Conservation (phyloP, 1,140 invertebrate genomes). For the Leptinotarsa undecemlineata region DNA sequence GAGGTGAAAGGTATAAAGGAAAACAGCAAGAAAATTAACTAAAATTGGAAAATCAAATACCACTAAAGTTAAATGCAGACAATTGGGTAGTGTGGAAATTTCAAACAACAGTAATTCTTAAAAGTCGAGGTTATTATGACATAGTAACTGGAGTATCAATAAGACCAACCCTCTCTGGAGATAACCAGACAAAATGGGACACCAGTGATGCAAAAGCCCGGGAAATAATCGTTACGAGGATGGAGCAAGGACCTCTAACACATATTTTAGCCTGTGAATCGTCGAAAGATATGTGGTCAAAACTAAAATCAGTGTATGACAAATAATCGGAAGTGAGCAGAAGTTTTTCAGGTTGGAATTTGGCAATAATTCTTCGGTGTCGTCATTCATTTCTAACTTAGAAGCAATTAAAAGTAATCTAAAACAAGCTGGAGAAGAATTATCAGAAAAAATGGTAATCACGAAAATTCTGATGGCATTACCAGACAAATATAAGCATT, state of each 20-base stretch:
- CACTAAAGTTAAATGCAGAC: neutral
- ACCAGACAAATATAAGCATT: slow-evolving; percentile 46
- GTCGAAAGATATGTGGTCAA: slow-evolving; percentile 49
- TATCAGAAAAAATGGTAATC: slow-evolving; percentile 47
- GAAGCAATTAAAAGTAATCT: slow-evolving; percentile 47
- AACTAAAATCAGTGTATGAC: slow-evolving; percentile 48
- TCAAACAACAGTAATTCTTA: slow-evolving; percentile 31
- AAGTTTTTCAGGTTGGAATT: slow-evolving; percentile 44
- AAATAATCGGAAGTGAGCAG: slow-evolving; percentile 46
- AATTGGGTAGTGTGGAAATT: slow-evolving; percentile 36
- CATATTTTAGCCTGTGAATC: slow-evolving; percentile 47
- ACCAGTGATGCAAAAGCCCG: slow-evolving; percentile 40
- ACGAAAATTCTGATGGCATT: slow-evolving; percentile 51
- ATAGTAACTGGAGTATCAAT: slow-evolving; percentile 15
- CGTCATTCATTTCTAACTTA: slow-evolving; percentile 46
- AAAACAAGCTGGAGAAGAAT: slow-evolving; percentile 42
- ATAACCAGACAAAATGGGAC: slow-evolving; percentile 27
- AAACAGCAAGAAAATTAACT: no score
- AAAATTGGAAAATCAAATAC: no score
- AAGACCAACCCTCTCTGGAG: slow-evolving; percentile 19
- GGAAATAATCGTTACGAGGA: slow-evolving; percentile 39
- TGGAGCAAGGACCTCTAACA: slow-evolving; percentile 38
- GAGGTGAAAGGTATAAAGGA: no score
- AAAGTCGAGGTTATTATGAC: slow-evolving; percentile 24
- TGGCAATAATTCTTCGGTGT: slow-evolving; percentile 32